These are phyloP conservation scores for Drosophila neocordata DNA, from an alignment of 1,140 invertebrate genomes.

Conservation along the genomic window DNA sequence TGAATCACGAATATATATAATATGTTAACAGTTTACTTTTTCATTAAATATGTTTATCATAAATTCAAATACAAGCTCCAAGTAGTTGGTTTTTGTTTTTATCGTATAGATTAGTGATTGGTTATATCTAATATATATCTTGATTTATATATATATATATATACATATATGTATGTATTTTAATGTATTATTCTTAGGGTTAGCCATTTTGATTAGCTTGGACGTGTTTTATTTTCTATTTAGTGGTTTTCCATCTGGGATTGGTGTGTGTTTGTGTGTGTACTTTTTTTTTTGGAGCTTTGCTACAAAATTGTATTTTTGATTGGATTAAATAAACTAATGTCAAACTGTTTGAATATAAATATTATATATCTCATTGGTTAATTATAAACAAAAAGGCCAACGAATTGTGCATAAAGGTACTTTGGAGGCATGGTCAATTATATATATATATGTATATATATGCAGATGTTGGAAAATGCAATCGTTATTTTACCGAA, in stretches of 20 bases:
- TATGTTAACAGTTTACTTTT: conserved; percentile 65
- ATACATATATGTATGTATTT: neutral
- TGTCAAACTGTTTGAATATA: neutral
- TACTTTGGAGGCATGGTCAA: conserved; percentile 61
- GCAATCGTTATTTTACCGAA: neutral
- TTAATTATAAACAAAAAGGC: conserved; percentile 50
- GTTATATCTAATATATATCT: conserved; percentile 44
- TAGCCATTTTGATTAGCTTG: conserved; percentile 58
- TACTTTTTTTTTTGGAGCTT: neutral
- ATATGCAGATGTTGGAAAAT: neutral
- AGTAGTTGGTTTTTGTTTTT: conserved; percentile 36
- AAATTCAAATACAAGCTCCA: conserved; percentile 79
- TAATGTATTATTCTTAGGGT: conserved; percentile 29
- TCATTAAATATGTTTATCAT: conserved; percentile 35
- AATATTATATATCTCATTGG: neutral
- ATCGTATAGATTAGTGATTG: conserved; percentile 49
- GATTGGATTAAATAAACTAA: neutral
- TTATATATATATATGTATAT: neutral
- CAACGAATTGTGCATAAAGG: conserved; percentile 71
- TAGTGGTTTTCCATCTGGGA: conserved; percentile 28
- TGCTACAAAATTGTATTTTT: neutral
- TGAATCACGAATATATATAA: conserved; percentile 22
- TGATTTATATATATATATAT: conserved; percentile 14
- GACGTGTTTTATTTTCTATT: conserved; percentile 46
- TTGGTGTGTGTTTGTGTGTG: conserved; percentile 35